A percentile compares a stretch with the other conserved stretches of the same genome.
These are phyloP conservation scores for Tenualosa ilisha DNA, from an alignment of 2,797 vertebrate species.

Conservation along the genomic window DNA sequence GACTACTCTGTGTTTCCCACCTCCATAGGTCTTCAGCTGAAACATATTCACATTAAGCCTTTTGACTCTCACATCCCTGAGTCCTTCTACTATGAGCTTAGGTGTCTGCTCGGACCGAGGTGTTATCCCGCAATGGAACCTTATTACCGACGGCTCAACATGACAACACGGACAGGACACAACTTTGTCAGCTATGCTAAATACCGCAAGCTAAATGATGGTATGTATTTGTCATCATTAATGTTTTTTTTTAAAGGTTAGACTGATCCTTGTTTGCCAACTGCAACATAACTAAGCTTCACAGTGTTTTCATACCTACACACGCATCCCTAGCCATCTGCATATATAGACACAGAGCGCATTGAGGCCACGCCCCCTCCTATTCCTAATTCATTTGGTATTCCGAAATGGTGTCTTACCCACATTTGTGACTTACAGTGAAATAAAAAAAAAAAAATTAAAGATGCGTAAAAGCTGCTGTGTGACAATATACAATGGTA, in stretches of 20 bases:
- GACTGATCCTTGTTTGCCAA: not conserved
- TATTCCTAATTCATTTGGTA: too few relatives aligned
- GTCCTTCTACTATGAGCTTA: conserved; percentile 48
- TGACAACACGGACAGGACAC: conserved; percentile 42
- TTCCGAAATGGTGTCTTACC: too few relatives aligned
- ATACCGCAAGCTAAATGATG: conserved; percentile 54
- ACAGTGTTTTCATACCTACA: too few relatives aligned
- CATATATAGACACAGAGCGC: too few relatives aligned
- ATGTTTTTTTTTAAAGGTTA: not conserved
- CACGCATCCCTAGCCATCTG: too few relatives aligned
- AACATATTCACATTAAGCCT: conserved; percentile 56
- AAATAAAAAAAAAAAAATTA: too few relatives aligned
- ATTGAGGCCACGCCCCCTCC: too few relatives aligned
- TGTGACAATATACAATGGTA: too few relatives aligned
- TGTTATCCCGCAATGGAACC: conserved; percentile 45
- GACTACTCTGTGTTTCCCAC: not conserved
- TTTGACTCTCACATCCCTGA: conserved; percentile 36
- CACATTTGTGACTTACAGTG: too few relatives aligned
- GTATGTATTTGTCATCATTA: conserved; percentile 33
- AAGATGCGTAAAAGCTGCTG: too few relatives aligned
- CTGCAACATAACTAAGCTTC: too few relatives aligned
- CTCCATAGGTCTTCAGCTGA: conserved; percentile 56
- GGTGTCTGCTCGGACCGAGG: conserved; percentile 41
- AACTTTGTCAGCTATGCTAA: conserved; percentile 57
- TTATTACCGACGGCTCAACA: conserved; percentile 9